Conservation (phyloP, 2,888 invertebrate species). For the Caenorhabditis panamensis region DNA sequence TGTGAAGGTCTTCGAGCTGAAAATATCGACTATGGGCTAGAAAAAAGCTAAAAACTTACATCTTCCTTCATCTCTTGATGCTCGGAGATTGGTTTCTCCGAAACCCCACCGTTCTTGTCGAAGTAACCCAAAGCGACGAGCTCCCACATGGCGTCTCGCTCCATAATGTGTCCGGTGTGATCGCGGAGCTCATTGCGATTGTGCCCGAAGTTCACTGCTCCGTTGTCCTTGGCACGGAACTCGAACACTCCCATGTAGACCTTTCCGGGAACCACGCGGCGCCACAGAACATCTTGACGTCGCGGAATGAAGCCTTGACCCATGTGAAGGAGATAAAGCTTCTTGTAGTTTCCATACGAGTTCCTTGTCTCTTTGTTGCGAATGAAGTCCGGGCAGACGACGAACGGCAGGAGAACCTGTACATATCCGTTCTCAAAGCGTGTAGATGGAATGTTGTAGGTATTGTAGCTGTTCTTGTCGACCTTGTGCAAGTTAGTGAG, state of each 20-base stretch:
- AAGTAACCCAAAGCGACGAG: background rate
- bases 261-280: background rate
- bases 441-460: constrained; percentile 11
- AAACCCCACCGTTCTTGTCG: too few relatives aligned
- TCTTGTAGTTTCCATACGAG: constrained; percentile 17
- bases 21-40: too few relatives aligned
- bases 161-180: constrained; percentile 16
- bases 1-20: too few relatives aligned
- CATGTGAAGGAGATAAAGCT: constrained; percentile 13
- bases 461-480: background rate
- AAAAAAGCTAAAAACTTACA: background rate
- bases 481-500: constrained; percentile 19
- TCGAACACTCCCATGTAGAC: constrained; percentile 19
- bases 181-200: background rate
- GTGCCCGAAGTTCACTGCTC: constrained; percentile 25
- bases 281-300: too few relatives aligned
- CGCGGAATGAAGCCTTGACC: constrained; percentile 34
- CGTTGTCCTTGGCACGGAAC: constrained; percentile 38
- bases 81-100: background rate
- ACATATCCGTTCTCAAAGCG: constrained; percentile 9
- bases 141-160: constrained; percentile 42
- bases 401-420: constrained; percentile 1
- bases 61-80: background rate
- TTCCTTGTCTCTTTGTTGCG: constrained; percentile 10
- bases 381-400: constrained; percentile 28